Evolutionary conservation across 2,113 vertebrate species (phyloP).

Genomic region (Plectropomus leopardus): DNA sequence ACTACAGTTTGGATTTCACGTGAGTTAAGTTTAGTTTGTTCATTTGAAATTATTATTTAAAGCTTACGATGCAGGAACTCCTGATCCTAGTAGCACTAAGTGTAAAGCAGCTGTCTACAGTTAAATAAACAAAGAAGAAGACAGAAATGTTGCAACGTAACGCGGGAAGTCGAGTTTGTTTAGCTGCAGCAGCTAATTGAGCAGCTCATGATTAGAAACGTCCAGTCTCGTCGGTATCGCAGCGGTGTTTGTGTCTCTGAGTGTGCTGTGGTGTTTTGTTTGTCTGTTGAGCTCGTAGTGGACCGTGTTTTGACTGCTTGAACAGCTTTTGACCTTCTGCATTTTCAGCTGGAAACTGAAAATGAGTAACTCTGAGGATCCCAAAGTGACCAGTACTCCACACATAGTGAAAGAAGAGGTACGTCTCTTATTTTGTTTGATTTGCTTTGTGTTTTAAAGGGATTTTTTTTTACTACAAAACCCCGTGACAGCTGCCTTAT

Average conservation of each 20-base stretch:
- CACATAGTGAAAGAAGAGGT: conserved; percentile 83
- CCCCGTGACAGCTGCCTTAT: neutral
- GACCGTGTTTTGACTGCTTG: accelerated
- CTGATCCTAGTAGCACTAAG: accelerated
- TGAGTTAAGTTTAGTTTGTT: conserved; percentile 68
- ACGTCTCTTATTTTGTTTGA: neutral
- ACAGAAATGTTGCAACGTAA: neutral
- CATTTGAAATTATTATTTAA: neutral
- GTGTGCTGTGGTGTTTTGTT: too few relatives aligned
- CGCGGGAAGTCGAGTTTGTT: neutral
- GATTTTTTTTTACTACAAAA: neutral
- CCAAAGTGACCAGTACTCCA: conserved; percentile 56
- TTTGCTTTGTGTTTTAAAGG: neutral
- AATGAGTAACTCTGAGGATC: conserved; percentile 75
- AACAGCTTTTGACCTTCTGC: neutral
- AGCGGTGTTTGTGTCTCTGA: too few relatives aligned
- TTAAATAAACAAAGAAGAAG: neutral
- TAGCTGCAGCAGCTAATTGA: conserved; percentile 45
- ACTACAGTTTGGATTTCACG: conserved; percentile 55
- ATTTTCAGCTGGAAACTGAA: conserved; percentile 33
- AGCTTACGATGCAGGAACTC: neutral
- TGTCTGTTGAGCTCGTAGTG: accelerated
- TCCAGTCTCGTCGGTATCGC: neutral
- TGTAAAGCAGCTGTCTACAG: accelerated
- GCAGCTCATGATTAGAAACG: conserved; percentile 19